These are phyloP conservation scores for Chlamydotis undulata DNA, from an alignment of 2,113 vertebrate genomes.

Conservation along the genomic window DNA sequence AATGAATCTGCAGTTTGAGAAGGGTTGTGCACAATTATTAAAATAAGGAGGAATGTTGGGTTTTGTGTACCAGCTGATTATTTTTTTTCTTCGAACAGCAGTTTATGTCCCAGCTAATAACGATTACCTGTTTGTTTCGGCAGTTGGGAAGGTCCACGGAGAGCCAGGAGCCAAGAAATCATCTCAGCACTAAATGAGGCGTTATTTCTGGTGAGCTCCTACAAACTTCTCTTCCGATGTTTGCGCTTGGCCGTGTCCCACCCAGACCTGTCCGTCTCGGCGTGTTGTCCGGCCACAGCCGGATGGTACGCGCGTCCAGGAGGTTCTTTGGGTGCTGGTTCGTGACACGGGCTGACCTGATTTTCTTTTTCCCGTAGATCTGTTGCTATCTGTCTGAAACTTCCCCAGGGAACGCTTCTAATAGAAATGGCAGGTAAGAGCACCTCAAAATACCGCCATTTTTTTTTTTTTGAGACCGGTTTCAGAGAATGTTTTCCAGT, in stretches of 20 bases:
- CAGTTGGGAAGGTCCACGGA: background rate
- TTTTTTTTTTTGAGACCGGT: background rate
- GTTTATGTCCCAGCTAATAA: background rate
- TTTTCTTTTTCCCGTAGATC: background rate
- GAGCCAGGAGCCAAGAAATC: background rate
- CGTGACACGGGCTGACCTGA: background rate
- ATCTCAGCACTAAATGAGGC: slow-evolving; percentile 19
- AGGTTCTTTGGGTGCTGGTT: background rate
- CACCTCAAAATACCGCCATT: background rate
- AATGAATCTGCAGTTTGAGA: background rate
- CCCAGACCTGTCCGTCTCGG: background rate
- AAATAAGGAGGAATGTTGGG: background rate
- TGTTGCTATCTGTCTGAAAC: background rate
- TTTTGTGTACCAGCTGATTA: background rate
- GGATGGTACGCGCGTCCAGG: background rate
- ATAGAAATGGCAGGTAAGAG: slow-evolving; percentile 65
- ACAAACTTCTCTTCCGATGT: background rate
- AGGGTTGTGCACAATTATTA: background rate
- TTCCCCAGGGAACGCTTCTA: background rate
- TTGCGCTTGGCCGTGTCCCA: background rate
- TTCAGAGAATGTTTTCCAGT: background rate
- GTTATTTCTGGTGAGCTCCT: slow-evolving; percentile 7
- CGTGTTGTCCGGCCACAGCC: background rate
- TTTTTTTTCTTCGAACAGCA: background rate
- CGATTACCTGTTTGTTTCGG: background rate